Conservation (phyloP, 2,113 vertebrate genomes). For the Elephantulus edwardii region DNA sequence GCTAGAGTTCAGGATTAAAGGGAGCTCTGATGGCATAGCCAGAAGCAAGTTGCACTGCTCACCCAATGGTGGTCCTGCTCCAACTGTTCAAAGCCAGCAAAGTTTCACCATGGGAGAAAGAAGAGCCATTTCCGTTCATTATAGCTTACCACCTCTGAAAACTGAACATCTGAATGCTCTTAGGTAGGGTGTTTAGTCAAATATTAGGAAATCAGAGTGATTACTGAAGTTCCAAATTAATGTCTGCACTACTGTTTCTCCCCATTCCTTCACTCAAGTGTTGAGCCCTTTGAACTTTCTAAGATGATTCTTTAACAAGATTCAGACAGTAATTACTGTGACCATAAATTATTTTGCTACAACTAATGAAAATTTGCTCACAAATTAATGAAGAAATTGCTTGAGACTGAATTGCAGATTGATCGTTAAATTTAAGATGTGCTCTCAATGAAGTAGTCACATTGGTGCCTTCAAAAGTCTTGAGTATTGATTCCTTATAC, state of each 20-base stretch:
- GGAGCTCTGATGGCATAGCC: no score
- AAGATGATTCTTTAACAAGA: background rate
- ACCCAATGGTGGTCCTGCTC: no score
- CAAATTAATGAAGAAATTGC: background rate
- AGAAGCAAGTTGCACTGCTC: no score
- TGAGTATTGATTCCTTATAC: background rate
- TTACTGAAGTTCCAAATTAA: background rate
- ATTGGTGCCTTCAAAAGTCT: background rate
- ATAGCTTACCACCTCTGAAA: conserved; percentile 24
- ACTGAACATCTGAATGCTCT: background rate
- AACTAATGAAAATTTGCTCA: background rate
- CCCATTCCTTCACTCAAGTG: background rate
- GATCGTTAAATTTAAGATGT: background rate
- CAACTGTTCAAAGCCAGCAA: no score
- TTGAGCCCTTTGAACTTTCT: background rate
- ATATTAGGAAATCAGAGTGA: background rate
- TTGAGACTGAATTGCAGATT: background rate
- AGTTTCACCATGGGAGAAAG: no score
- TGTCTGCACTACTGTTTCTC: background rate
- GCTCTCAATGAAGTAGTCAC: background rate
- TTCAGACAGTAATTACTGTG: background rate
- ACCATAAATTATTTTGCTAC: background rate
- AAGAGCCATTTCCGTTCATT: conserved; percentile 48
- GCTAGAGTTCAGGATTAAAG: background rate
- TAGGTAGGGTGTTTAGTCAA: conserved; percentile 2